Percentiles rank a stretch among this genome's conserved stretches.
Evolutionary conservation across 2,797 vertebrate genomes (phyloP).

Genomic region (Xenentodon cancila): DNA sequence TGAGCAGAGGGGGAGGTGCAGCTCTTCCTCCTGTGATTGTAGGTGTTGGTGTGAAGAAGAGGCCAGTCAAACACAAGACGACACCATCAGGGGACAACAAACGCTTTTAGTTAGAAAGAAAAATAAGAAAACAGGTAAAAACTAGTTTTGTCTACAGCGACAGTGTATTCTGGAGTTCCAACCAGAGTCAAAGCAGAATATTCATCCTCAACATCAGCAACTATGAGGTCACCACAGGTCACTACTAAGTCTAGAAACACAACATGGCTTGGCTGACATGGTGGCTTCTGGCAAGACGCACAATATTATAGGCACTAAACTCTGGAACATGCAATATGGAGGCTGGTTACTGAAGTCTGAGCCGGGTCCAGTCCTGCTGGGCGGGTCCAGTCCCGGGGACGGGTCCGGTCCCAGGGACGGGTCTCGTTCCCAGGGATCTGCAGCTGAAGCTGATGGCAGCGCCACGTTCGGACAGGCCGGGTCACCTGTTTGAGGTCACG

Average conservation of each 20-base stretch:
- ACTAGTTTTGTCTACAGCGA: conserved; percentile 76
- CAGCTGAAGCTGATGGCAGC: conserved; percentile 36
- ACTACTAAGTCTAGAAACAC: conserved; percentile 76
- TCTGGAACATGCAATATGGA: conserved; percentile 78
- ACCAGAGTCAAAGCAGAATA: conserved; percentile 75
- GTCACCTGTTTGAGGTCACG: not conserved
- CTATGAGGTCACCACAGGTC: conserved; percentile 74
- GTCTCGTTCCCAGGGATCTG: conserved; percentile 12
- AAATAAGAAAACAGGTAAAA: conserved; percentile 77
- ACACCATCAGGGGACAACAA: conserved; percentile 69
- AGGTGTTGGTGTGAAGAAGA: not conserved
- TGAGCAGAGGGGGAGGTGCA: too few relatives aligned
- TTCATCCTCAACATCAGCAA: conserved; percentile 73
- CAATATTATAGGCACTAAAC: conserved; percentile 78
- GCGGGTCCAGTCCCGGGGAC: conserved; percentile 19
- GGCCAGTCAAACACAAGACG: conserved; percentile 34
- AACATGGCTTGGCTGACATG: conserved; percentile 75
- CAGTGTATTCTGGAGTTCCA: conserved; percentile 65
- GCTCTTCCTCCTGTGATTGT: not conserved
- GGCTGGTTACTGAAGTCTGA: conserved; percentile 68
- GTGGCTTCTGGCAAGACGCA: conserved; percentile 77
- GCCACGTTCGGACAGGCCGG: conserved; percentile 36
- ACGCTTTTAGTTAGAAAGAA: conserved; percentile 76
- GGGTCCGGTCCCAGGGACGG: conserved; percentile 51
- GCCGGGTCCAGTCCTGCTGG: conserved; percentile 53